These are phyloP conservation scores for Druceiella hillmani DNA, from an alignment of 2,888 invertebrate species.

Conservation along the genomic window DNA sequence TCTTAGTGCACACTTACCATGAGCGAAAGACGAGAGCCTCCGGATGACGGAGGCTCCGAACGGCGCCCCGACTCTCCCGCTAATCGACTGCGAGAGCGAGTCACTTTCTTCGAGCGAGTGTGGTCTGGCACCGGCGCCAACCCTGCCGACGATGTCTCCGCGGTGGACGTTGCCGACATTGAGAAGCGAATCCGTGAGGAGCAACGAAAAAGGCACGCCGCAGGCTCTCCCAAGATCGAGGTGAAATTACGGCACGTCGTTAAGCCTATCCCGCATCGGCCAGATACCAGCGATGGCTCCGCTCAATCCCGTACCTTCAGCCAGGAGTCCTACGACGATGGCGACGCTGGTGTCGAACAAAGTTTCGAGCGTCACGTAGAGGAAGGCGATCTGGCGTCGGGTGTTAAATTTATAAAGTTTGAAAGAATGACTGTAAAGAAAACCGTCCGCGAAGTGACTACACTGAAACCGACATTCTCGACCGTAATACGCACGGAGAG, in stretches of 20 bases:
- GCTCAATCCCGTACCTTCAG: slow-evolving; percentile 32
- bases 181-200: slow-evolving; percentile 54
- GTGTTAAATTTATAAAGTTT: slow-evolving; percentile 63
- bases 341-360: slow-evolving; percentile 30
- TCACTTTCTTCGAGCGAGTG: slow-evolving; percentile 75
- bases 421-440: slow-evolving; percentile 64
- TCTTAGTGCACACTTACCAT: slow-evolving; percentile 4
- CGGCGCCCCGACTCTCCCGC: slow-evolving; percentile 34
- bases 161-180: slow-evolving; percentile 55
- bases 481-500: slow-evolving; percentile 23
- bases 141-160: slow-evolving; percentile 36
- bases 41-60: slow-evolving; percentile 22
- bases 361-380: slow-evolving; percentile 45
- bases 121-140: slow-evolving; percentile 55
- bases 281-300: slow-evolving; percentile 30
- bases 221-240: slow-evolving; percentile 54
- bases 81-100: slow-evolving; percentile 63
- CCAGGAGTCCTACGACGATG: slow-evolving; percentile 10
- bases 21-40: slow-evolving; percentile 30
- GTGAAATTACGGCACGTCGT: slow-evolving; percentile 56
- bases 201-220: slow-evolving; percentile 45
- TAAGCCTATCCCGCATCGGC: slow-evolving; percentile 42
- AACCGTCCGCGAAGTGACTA: slow-evolving; percentile 40
- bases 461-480: slow-evolving; percentile 10
- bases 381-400: slow-evolving; percentile 59